Conservation (phyloP, 1,140 invertebrate genomes). For the Neoseiulus cucumeris region DNA sequence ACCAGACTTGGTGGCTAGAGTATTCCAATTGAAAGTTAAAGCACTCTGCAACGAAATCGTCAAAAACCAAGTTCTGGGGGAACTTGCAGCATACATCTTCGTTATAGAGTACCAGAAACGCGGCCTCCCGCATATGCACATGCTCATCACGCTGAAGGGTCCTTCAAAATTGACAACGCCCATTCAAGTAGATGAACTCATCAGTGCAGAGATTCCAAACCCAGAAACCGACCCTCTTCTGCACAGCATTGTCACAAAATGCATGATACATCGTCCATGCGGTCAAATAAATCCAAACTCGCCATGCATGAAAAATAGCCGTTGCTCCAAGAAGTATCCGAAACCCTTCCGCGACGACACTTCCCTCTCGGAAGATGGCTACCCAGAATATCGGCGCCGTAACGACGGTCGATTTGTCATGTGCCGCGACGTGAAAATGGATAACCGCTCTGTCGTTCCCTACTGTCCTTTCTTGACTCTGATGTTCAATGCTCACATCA, state of each 20-base stretch:
- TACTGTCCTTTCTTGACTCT: slow-evolving; percentile 22
- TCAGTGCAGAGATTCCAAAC: slow-evolving; percentile 36
- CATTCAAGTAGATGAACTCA: slow-evolving; percentile 29
- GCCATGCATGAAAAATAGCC: background rate
- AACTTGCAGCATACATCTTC: slow-evolving; percentile 16
- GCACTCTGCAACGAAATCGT: background rate
- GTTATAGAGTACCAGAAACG: slow-evolving; percentile 28
- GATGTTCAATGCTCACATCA: slow-evolving; percentile 24
- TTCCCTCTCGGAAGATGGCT: slow-evolving; percentile 5
- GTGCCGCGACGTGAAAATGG: slow-evolving; percentile 13
- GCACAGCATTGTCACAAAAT: slow-evolving; percentile 23
- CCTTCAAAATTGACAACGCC: slow-evolving; percentile 12
- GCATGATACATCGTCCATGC: slow-evolving; percentile 28
- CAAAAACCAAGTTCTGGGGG: background rate
- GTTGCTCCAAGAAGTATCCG: slow-evolving; percentile 12
- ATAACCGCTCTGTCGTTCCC: slow-evolving; percentile 24
- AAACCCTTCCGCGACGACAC: slow-evolving; percentile 11
- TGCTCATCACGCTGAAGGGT: slow-evolving; percentile 22
- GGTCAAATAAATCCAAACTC: slow-evolving; percentile 16
- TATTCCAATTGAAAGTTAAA: slow-evolving; percentile 15
- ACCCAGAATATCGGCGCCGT: background rate
- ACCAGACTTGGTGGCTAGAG: slow-evolving; percentile 19
- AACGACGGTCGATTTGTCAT: slow-evolving; percentile 11
- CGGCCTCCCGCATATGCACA: slow-evolving; percentile 28
- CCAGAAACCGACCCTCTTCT: slow-evolving; percentile 25